Conservation (phyloP, 2,797 vertebrate genomes). For the Tauraco hartlaubi region DNA sequence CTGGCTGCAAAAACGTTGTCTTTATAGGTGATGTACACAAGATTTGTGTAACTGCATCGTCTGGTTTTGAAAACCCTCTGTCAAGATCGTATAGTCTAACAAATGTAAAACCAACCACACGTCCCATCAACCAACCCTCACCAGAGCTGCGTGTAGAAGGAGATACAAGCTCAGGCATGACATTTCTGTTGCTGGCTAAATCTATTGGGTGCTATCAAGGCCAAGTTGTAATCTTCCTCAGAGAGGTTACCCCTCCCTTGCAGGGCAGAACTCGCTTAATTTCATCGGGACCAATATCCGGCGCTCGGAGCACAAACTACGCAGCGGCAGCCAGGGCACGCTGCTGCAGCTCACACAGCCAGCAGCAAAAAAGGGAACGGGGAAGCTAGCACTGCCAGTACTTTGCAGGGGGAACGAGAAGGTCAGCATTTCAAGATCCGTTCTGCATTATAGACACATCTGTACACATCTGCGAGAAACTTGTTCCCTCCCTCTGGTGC, state of each 20-base stretch:
- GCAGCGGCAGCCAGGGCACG: background rate
- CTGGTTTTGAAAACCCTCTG: background rate
- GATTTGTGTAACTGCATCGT: background rate
- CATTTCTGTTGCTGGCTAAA: background rate
- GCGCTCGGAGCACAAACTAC: background rate
- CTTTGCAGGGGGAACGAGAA: background rate
- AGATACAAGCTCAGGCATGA: background rate
- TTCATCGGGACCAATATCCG: background rate
- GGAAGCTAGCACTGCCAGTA: constrained; percentile 15
- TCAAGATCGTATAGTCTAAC: background rate
- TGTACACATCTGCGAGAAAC: background rate
- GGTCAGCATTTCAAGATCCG: background rate
- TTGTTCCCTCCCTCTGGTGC: background rate
- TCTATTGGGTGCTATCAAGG: background rate
- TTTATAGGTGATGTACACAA: background rate
- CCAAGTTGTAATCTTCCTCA: background rate
- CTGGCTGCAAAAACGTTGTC: background rate
- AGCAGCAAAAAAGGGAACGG: background rate
- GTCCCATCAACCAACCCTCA: background rate
- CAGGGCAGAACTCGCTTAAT: background rate
- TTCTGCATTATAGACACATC: background rate
- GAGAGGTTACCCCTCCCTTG: background rate
- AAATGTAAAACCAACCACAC: background rate
- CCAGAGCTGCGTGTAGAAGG: fast-evolving
- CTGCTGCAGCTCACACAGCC: background rate